phyloP scores from a whole-genome alignment of 2,888 invertebrate genomes.

The Tenthredo scrophulariae region DNA sequence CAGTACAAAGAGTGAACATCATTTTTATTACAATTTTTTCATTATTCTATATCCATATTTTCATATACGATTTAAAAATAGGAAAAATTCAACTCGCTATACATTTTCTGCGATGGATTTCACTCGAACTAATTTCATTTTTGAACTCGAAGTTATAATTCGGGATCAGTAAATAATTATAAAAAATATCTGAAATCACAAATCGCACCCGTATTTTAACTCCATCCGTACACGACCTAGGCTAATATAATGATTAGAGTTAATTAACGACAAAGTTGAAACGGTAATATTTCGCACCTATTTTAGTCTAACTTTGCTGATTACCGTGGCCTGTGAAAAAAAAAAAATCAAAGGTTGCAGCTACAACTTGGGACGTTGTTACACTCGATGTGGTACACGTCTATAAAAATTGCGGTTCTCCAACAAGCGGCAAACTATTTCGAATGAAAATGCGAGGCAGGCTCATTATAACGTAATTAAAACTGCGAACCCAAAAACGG shows the following conservation, averaged over 20 bases:
- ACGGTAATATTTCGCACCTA: not conserved
- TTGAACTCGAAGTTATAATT: not conserved
- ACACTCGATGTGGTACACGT: not conserved
- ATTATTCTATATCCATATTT: not conserved
- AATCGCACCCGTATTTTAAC: not conserved
- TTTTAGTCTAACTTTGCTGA: not conserved
- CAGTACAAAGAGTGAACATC: not conserved
- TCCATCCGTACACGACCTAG: not conserved
- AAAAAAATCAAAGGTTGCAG: not conserved
- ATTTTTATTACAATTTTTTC: not conserved
- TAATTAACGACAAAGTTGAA: slow-evolving; percentile 4
- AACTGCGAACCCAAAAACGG: slow-evolving; percentile 21
- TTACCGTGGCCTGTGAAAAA: not conserved
- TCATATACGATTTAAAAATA: not conserved
- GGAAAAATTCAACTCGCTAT: not conserved
- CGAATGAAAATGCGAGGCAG: slow-evolving; percentile 6
- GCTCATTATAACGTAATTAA: slow-evolving; percentile 27
- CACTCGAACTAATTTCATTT: not conserved
- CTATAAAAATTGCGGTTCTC: not conserved
- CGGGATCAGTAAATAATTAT: not conserved
- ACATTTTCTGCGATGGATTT: not conserved
- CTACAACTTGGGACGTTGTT: not conserved
- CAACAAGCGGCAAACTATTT: slow-evolving; percentile 15
- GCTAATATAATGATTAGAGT: not conserved
- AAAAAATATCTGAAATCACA: not conserved